phyloP scores from a whole-genome alignment of 2,888 invertebrate genomes.

The Oegoconia quadripuncta region DNA sequence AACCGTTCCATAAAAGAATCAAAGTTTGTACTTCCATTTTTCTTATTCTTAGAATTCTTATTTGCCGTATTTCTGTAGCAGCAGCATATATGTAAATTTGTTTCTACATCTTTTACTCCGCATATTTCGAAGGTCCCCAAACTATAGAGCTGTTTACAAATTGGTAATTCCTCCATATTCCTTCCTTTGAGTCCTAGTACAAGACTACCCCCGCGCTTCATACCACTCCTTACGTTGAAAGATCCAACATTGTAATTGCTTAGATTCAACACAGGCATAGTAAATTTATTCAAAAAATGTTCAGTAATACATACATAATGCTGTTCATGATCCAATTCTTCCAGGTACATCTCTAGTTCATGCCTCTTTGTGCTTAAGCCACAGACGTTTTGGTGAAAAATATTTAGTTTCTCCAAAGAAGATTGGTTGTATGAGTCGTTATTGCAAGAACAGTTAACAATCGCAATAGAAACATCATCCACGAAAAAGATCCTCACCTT shows the following conservation, averaged over 20 bases:
- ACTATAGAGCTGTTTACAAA: slow-evolving; percentile 7
- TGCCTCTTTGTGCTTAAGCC: slow-evolving; percentile 5
- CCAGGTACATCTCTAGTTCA: slow-evolving; percentile 8
- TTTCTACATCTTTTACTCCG: slow-evolving; percentile 6
- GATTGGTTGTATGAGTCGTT: background rate
- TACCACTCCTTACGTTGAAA: slow-evolving; percentile 3
- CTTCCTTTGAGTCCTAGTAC: background rate
- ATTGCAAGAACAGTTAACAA: too few species aligned
- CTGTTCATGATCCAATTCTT: background rate
- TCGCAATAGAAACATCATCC: too few species aligned
- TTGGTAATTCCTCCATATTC: background rate
- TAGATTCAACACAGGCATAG: background rate
- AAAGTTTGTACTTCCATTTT: background rate
- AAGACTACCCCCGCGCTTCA: slow-evolving; percentile 4
- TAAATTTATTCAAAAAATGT: slow-evolving; percentile 3
- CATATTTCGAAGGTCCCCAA: slow-evolving; percentile 14
- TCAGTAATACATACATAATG: slow-evolving; percentile 4
- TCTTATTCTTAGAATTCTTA: slow-evolving; percentile 7
- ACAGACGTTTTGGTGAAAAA: slow-evolving; percentile 11
- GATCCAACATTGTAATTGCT: background rate
- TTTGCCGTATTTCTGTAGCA: slow-evolving; percentile 8
- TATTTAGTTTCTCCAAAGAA: background rate
- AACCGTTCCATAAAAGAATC: slow-evolving; percentile 10
- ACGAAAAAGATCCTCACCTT: too few species aligned
- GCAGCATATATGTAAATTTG: slow-evolving; percentile 10